Conservation (phyloP, 2,113 vertebrate genomes). For the Indicator maculatus region DNA sequence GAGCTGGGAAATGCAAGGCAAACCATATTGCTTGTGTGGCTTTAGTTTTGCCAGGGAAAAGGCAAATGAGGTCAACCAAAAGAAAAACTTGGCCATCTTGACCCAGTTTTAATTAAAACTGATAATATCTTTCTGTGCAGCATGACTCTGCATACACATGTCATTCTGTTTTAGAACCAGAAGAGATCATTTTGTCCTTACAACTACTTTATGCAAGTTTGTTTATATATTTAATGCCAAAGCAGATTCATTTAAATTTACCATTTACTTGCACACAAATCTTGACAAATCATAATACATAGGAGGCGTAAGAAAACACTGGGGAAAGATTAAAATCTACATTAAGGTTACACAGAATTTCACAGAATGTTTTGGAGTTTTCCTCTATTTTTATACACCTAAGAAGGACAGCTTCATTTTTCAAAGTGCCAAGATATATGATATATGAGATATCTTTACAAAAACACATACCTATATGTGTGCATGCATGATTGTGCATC, state of each 20-base stretch:
- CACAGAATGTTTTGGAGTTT: not conserved
- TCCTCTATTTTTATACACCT: not conserved
- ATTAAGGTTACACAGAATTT: not conserved
- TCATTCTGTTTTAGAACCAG: not conserved
- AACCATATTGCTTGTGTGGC: not conserved
- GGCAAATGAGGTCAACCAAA: not conserved
- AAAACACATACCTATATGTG: rapidly evolving
- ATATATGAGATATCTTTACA: not conserved
- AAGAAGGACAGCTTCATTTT: not conserved
- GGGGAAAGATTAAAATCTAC: not conserved
- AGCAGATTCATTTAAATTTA: not conserved
- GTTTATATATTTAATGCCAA: not conserved
- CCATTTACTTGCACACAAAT: not conserved
- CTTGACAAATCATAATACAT: not conserved
- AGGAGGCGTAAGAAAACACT: not conserved
- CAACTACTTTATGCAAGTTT: not conserved
- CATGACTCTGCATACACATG: not conserved
- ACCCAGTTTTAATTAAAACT: constrained; percentile 35
- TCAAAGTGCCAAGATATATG: not conserved
- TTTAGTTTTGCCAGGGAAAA: not conserved
- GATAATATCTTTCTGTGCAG: constrained; percentile 9
- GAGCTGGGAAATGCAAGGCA: not conserved
- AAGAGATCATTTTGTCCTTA: not conserved
- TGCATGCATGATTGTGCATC: not conserved
- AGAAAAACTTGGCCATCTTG: not conserved